Conservation (phyloP, 2,113 vertebrate genomes). For the Antigone vipio region DNA sequence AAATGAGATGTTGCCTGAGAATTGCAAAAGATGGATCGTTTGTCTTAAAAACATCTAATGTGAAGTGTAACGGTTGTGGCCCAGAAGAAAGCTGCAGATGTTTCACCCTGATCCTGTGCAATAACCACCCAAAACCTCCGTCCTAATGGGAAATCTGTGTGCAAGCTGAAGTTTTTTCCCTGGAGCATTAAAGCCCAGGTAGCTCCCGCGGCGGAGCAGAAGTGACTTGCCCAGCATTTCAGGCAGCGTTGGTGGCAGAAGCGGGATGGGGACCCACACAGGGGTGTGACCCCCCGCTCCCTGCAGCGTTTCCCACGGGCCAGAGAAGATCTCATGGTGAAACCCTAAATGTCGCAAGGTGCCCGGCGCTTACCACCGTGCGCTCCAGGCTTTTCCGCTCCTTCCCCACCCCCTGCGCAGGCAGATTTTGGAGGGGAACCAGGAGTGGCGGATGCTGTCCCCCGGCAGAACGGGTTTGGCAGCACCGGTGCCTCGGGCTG, state of each 20-base stretch:
- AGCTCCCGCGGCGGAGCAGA: neutral
- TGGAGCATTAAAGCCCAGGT: neutral
- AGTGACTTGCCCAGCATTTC: neutral
- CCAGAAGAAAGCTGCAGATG: neutral
- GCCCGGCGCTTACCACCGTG: fast-evolving
- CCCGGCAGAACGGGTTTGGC: fast-evolving
- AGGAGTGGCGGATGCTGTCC: neutral
- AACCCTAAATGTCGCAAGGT: neutral
- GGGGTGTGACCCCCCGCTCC: neutral
- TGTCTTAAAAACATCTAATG: neutral
- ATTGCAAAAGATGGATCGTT: neutral
- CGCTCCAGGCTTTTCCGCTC: neutral
- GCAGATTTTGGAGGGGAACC: neutral
- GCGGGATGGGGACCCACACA: fast-evolving
- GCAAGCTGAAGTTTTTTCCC: neutral
- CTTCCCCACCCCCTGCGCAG: neutral
- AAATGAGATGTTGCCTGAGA: fast-evolving
- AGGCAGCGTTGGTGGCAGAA: neutral
- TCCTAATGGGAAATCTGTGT: neutral
- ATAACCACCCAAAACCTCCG: neutral
- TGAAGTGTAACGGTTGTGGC: neutral
- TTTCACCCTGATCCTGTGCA: neutral
- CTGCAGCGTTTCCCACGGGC: neutral
- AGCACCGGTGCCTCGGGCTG: fast-evolving
- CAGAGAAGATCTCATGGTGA: neutral